Percentiles rank a stretch among this genome's conserved stretches.
These are phyloP conservation scores for Asarcornis scutulata DNA, from an alignment of 2,113 vertebrate genomes.

Conservation along the genomic window DNA sequence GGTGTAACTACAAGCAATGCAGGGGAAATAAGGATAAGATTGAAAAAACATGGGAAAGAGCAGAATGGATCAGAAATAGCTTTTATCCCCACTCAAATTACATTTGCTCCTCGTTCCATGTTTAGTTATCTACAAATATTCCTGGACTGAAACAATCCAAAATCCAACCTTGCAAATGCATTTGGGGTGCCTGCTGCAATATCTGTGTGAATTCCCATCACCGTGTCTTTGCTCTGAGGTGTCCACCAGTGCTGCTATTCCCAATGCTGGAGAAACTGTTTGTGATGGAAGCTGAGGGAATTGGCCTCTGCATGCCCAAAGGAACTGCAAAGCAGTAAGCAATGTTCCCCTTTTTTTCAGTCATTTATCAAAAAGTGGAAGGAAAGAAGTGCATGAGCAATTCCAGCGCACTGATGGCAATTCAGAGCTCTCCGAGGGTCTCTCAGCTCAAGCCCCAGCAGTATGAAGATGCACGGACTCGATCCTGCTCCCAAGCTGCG, in stretches of 20 bases:
- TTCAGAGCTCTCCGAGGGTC: not conserved
- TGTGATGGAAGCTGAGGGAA: not conserved
- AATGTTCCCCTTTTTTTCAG: not conserved
- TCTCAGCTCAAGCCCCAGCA: rapidly evolving
- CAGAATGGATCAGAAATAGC: not conserved
- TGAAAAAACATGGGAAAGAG: not conserved
- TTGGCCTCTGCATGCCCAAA: not conserved
- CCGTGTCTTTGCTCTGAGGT: not conserved
- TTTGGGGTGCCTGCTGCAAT: not conserved
- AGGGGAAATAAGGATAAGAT: not conserved
- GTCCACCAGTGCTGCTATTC: not conserved
- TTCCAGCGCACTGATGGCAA: not conserved
- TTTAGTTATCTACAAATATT: not conserved
- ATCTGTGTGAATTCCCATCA: rapidly evolving
- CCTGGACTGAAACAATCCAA: not conserved
- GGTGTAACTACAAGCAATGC: not conserved
- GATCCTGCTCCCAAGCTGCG: not conserved
- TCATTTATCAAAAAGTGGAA: not conserved
- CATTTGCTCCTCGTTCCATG: not conserved
- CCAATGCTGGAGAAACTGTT: not conserved
- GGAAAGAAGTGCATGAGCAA: not conserved
- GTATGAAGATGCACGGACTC: not conserved
- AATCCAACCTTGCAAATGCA: not conserved
- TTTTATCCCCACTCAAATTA: not conserved
- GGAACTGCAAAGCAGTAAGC: not conserved